Evolutionary conservation across 1,140 invertebrate species (phyloP), one percentile per base, ranked within the genome.

Genomic region (Cardiocondyla obscurior): DNA sequence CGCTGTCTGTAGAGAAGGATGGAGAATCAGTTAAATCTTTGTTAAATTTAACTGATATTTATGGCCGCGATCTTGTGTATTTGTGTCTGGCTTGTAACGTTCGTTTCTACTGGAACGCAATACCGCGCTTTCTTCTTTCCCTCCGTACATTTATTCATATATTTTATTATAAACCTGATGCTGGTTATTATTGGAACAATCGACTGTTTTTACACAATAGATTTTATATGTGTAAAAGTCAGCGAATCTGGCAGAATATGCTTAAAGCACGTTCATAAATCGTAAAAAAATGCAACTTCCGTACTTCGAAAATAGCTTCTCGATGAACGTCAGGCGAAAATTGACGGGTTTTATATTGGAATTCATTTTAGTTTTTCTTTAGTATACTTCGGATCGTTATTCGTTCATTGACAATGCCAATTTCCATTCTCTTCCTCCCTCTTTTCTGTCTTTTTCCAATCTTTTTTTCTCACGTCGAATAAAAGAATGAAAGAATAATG

Each of bases 381-480:
- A 14, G 1, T 55, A 14, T 51, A 67, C 10, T 44, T 22, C 5
- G 8, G 19, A 60, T 82, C 55, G 10, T 81, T 58, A 73, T 44
- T 81, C 46, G 46, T 67, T 77, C 30, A 77, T 65, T 67, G 62
- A 53, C 46, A 69, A 79, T 69, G 49, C 33, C 74, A 79, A 53
- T 77, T 65, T 62, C 7, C 7, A 51, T 79, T 79, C 33, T 67
- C 33, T 77, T 49, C 64, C 30, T 77, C 51, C n/a, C 44, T 39
- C 7, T 53, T n/a, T 4, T 25, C 28, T 2, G 33, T 33, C 8
- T 8, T 22, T 53, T 22, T 16, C 2, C 19, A 4, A 0, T 70
- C n/a, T 10, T 0, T 72, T 72, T 73, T 58, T 30, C 39, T 30
- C 44, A 46, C n/a, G 22, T 81, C 3, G 42, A 82, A 57, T 60